Percentiles rank a stretch among this genome's conserved stretches.
Evolutionary conservation across 2,797 vertebrate species (phyloP).

Genomic region (Octomys mimax): DNA sequence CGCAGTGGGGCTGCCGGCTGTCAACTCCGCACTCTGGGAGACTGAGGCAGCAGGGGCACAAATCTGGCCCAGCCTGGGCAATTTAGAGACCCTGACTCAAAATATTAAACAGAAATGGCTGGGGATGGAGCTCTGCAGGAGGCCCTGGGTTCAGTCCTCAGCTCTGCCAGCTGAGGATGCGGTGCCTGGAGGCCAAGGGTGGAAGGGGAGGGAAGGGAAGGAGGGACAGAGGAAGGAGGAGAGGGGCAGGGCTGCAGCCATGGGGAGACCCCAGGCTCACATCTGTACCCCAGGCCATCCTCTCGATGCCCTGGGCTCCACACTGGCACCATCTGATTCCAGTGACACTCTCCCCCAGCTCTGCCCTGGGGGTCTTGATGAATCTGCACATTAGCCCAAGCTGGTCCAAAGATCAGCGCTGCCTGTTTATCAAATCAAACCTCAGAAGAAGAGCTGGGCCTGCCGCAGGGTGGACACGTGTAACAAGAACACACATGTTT

Average conservation of each 20-base stretch:
- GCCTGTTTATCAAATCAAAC: not conserved
- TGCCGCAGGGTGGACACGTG: accelerated
- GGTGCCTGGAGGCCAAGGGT: not conserved
- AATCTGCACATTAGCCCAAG: accelerated
- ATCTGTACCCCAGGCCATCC: not conserved
- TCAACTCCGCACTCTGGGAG: not conserved
- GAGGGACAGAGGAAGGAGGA: not conserved
- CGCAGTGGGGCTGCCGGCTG: not conserved
- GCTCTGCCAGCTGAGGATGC: not conserved
- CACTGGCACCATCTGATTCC: not conserved
- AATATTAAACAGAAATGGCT: not conserved
- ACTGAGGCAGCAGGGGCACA: not conserved
- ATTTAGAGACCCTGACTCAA: not conserved
- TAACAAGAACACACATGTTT: not conserved
- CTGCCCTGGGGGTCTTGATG: not conserved
- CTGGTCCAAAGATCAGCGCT: too few relatives aligned
- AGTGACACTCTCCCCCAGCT: not conserved
- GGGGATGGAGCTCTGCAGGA: not conserved
- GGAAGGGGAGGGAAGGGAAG: too few relatives aligned
- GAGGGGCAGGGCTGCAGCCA: not conserved
- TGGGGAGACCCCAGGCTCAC: not conserved
- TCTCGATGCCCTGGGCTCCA: not conserved
- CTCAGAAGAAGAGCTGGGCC: not conserved
- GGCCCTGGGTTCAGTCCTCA: not conserved
- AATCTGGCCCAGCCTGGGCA: not conserved